Evolutionary conservation across 2,113 vertebrate genomes (phyloP), one percentile per base, ranked within the genome.

Genomic region (Mohoua ochrocephala): DNA sequence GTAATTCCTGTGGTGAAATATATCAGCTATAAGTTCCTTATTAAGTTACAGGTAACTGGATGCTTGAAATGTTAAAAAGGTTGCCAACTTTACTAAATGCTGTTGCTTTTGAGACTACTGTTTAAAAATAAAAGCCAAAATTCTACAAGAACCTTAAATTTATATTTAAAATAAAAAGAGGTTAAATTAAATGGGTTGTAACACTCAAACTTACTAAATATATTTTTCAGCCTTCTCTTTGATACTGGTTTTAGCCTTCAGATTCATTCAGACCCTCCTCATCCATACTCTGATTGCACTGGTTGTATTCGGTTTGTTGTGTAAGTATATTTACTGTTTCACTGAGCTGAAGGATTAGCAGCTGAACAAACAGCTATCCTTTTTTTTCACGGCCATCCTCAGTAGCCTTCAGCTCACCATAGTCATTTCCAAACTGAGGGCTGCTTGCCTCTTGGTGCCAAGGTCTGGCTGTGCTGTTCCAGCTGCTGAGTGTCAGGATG

Each of bases 271-370:
- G 24, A 86, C 60, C 0, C 92, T 98, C 30, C 70, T 98, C 87
- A 78, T 98, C 69, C 98, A 97, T 68, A 98, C 96, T 84, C 95
- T 98, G 91, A 95, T 98, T 59, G 96, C 98, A 3, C 57, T 98
- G 87, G 94, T 98, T 57, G 37, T 98, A 44, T 97, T 98, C 5
- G 98, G 98, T 44, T 87, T 98, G 53, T 41, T 98, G 27, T 98
- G 98, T 98, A 97, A 98, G 98, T 98, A 97, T 89, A 47, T 67
- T 94, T 74, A 31, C 30, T 45, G 47, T 86, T 82, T 80, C 42
- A 6, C 28, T 60, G 53, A 37, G 16, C 31, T 33, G 64, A 47
- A 69, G 74, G 50, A 90, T 52, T 54, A 37, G 73, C 90, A 91
- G 68, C 68, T 85, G 71, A 91, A 30, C 65, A 89, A 80, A 50